Conservation (phyloP, 2,888 invertebrate genomes). For the Strigamia maritima region DNA sequence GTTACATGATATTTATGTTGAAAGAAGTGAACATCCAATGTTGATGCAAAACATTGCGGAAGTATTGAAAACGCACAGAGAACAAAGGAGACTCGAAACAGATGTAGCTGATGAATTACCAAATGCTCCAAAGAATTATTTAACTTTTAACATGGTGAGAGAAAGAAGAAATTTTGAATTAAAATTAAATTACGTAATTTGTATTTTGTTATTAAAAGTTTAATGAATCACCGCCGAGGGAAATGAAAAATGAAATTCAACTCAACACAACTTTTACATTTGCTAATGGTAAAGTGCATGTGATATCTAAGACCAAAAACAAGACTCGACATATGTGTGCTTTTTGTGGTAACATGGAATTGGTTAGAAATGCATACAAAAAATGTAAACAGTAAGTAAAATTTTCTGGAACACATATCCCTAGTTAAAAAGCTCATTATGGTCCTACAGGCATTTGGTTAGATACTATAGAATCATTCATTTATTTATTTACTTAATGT, state of each 20-base stretch:
- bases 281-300: not conserved
- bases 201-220: not conserved
- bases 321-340: not conserved
- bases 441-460: too few relatives aligned
- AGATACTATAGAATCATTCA: too few relatives aligned
- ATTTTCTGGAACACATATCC: too few relatives aligned
- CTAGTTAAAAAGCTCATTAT: too few relatives aligned
- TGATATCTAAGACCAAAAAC: not conserved
- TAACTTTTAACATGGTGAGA: slow-evolving; percentile 15
- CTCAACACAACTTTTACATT: not conserved
- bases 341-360: not conserved
- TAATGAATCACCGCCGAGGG: not conserved
- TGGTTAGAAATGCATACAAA: not conserved
- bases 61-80: not conserved
- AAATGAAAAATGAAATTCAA: not conserved
- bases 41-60: not conserved
- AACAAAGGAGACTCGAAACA: slow-evolving; percentile 3
- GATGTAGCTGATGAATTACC: slow-evolving; percentile 22
- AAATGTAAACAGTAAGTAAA: not conserved
- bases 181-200: too few relatives aligned
- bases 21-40: slow-evolving; percentile 13
- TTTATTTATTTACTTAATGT: too few relatives aligned
- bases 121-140: not conserved
- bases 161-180: too few relatives aligned
- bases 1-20: not conserved